A percentile compares a stretch with the other conserved stretches of the same genome.
Conservation (phyloP, 2,113 vertebrate species). For the Eurystomus gularis region DNA sequence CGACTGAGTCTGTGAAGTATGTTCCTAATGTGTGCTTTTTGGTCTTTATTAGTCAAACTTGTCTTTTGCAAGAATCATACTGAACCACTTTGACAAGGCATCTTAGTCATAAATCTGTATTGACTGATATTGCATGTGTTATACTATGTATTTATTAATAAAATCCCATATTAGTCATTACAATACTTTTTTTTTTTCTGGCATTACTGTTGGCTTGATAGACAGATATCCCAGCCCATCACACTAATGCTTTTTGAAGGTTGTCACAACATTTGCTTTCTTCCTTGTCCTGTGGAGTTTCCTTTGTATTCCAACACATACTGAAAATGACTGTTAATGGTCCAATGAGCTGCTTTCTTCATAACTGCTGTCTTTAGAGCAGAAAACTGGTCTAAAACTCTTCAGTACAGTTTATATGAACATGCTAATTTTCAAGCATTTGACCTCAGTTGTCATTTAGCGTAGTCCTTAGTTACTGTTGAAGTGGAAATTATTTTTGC, state of each 20-base stretch:
- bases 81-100: background rate
- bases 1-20: background rate
- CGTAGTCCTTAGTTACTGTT: background rate
- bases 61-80: background rate
- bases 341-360: background rate
- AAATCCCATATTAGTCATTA: background rate
- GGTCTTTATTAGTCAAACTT: background rate
- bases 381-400: background rate
- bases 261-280: background rate
- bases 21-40: background rate
- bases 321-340: background rate
- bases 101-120: background rate
- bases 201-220: background rate
- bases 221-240: background rate
- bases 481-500: conserved; percentile 6
- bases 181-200: background rate
- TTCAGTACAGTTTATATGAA: background rate
- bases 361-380: background rate
- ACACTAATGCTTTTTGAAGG: background rate
- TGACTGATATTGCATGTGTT: background rate
- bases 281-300: background rate
- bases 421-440: background rate
- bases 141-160: background rate
- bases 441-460: background rate
- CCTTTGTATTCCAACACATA: background rate